Base-by-base conservation (phyloP, 2,797 vertebrate species). In the Hypotaenidia okinawae region DNA sequence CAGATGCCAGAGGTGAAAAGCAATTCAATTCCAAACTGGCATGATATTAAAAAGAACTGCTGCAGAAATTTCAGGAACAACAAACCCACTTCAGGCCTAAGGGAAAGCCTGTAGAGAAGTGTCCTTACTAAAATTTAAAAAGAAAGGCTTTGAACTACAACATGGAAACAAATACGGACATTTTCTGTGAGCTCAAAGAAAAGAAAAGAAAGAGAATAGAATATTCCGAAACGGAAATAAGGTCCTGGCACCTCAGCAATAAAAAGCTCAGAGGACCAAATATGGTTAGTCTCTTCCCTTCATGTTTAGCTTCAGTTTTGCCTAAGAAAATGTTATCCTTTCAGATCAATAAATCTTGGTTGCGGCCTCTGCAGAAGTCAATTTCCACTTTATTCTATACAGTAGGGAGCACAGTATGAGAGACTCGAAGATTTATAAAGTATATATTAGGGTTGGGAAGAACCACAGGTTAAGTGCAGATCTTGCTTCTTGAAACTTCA, bases 11-110 rank as follows among this genome's bases (percentile, higher is more conserved):
- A 91, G 80, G 93, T 94, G 78, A 91, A 96, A 96, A 93, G 91
- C 77, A 93, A 91, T 94, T 94, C 94, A 94, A 94, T 95, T 94
- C 88, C 86, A 96, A 94, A 78, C 76, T 96, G 94, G 93, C 96
- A 93, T 92, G 86, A 89, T 97, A 96, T 96, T 94, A 96, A 93
- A 97, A 97, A 95, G 96, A 96, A 95, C 66, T 93, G 73, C 85
- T 94, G 91, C 45, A 93, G 90, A 97, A 90, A 96, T 91, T 91
- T 97, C 79, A 96, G 92, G 69, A 96, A 95, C 78, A 96, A 96
- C 95, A 95, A 96, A 95, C 85, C 74, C 68, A 83, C 72, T 95
- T 92, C 72, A 95, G 91, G 92, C 95, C 81, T 95, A 94, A 77
- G 91, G 95, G 84, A 96, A 95, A 94, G 94, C 95, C 95, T 87